Percentiles rank a stretch among this genome's conserved stretches.
Evolutionary conservation across 1,140 invertebrate species (phyloP).

Genomic region (Goniozus legneri): DNA sequence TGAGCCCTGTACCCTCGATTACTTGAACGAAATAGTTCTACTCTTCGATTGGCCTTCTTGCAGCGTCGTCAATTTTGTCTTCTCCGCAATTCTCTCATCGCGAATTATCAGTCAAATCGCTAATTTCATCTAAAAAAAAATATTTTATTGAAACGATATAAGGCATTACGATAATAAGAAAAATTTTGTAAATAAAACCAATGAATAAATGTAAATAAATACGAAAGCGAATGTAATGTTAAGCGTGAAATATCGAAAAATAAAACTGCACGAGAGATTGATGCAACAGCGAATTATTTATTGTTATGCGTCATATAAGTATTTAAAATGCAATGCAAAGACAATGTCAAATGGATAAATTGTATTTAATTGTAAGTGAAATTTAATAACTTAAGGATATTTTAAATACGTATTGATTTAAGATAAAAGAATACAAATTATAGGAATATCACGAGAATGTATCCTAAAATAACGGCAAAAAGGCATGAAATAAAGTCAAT

Average conservation of each 20-base stretch:
- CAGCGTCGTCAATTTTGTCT: too few relatives aligned
- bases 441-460: constrained; percentile 19
- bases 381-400: constrained; percentile 23
- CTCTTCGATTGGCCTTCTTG: too few relatives aligned
- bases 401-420: constrained; percentile 33
- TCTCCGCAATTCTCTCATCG: too few relatives aligned
- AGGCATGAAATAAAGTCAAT: constrained; percentile 20
- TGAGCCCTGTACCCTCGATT: constrained; percentile 23
- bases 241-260: constrained; percentile 5
- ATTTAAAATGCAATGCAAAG: constrained; percentile 18
- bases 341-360: constrained; percentile 18
- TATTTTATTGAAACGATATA: constrained; percentile 8
- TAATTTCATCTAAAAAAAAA: constrained; percentile 12
- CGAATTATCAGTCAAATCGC: too few relatives aligned
- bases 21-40: too few relatives aligned
- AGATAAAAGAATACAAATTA: constrained; percentile 9
- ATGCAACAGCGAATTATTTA: too few relatives aligned
- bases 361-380: constrained; percentile 4
- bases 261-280: not conserved
- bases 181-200: constrained; percentile 16
- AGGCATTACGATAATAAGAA: not conserved
- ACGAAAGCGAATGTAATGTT: constrained; percentile 12
- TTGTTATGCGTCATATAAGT: constrained; percentile 9
- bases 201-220: constrained; percentile 17
- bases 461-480: constrained; percentile 16